Conservation (phyloP, 2,888 invertebrate genomes). For the Meliscaeva auricollis region DNA sequence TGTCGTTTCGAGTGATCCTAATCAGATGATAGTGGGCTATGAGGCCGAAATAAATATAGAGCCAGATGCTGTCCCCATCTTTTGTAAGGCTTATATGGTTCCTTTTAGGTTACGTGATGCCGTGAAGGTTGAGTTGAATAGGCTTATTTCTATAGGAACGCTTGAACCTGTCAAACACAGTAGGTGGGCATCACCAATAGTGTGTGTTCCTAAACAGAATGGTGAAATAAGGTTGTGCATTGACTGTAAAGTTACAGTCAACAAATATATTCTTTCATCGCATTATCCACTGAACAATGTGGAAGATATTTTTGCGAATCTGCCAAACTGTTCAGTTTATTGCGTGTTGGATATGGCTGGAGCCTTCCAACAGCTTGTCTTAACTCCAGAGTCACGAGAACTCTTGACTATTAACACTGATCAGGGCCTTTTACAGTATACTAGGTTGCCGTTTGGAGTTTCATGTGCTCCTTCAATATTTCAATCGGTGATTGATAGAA, state of each 20-base stretch:
- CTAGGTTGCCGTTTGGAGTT: constrained; percentile 64
- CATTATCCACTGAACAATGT: constrained; percentile 19
- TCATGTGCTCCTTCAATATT: constrained; percentile 65
- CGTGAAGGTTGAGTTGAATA: constrained; percentile 76
- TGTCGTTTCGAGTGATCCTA: constrained; percentile 33
- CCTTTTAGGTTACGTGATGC: constrained; percentile 72
- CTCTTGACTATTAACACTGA: constrained; percentile 78
- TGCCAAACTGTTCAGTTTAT: constrained; percentile 71
- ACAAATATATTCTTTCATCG: constrained; percentile 69
- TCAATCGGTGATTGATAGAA: constrained; percentile 26
- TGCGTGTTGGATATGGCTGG: constrained; percentile 75
- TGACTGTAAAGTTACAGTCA: constrained; percentile 78
- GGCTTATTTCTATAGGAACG: constrained; percentile 70
- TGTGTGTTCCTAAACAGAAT: constrained; percentile 19
- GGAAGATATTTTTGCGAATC: constrained; percentile 38
- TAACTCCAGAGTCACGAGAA: constrained; percentile 73
- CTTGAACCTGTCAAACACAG: constrained; percentile 74
- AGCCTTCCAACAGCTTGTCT: constrained; percentile 77
- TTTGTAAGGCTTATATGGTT: constrained; percentile 77
- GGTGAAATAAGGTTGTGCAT: constrained; percentile 77
- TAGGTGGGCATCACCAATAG: constrained; percentile 79
- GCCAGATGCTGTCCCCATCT: constrained; percentile 49
- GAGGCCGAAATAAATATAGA: constrained; percentile 55
- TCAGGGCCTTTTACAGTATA: constrained; percentile 62
- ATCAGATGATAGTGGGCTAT: constrained; percentile 40